phyloP scores from a whole-genome alignment of 1,140 invertebrate species.

The Drosophila varians region DNA sequence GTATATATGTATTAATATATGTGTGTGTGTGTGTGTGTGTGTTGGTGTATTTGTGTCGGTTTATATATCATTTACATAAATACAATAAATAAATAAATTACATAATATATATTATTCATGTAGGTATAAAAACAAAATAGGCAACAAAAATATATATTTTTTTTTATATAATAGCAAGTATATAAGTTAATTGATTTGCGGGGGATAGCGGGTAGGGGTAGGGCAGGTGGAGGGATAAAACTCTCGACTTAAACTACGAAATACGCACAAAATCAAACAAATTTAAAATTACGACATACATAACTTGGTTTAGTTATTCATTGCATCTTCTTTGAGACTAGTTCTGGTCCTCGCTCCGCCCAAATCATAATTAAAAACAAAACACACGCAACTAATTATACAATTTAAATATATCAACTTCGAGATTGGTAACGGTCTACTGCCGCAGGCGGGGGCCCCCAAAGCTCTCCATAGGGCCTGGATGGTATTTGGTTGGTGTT shows the following conservation, averaged over 20 bases:
- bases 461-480: no score
- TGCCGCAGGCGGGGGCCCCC: conserved; percentile 5
- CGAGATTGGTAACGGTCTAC: conserved; percentile 3
- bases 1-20: conserved; percentile 21
- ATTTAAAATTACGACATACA: conserved; percentile 4
- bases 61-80: conserved; percentile 70
- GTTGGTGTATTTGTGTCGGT: conserved; percentile 1
- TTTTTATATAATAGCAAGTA: conserved; percentile 35
- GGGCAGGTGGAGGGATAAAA: background rate
- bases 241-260: conserved; percentile 29
- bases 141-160: conserved; percentile 62
- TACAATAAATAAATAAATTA: conserved; percentile 81
- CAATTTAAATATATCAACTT: conserved; percentile 20
- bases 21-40: conserved; percentile 11
- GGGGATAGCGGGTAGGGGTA: background rate
- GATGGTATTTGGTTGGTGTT: conserved; percentile 20
- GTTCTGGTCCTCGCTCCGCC: conserved; percentile 37
- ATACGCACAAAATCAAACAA: conserved; percentile 29
- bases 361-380: conserved; percentile 16
- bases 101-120: conserved; percentile 40
- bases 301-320: background rate
- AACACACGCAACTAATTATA: conserved; percentile 7
- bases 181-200: background rate
- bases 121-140: conserved; percentile 67
- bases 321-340: conserved; percentile 58